Evolutionary conservation across 1,140 invertebrate species (phyloP), one percentile per base, ranked within the genome.

Genomic region (Leptopilina boulardi): DNA sequence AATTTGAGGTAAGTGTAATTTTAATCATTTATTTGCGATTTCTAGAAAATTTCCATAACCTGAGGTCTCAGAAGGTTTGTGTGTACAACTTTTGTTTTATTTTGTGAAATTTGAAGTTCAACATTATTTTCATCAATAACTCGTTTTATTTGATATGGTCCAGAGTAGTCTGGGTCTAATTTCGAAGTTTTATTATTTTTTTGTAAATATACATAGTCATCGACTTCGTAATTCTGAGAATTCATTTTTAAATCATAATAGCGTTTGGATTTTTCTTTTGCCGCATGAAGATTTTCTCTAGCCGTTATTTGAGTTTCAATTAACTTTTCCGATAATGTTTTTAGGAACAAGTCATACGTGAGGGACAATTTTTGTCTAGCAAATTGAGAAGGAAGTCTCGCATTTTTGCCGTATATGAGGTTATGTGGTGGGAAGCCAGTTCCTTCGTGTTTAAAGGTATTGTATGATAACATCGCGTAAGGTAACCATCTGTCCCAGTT

Each of bases 391-490:
- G 47, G 18, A 47, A 26, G 9, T 71, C 71, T 76, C 1, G 87
- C 76, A 77, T 83, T 76, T 19, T 74, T 34, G 38, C 83, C 86
- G 70, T 87, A 87, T 3, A 88, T 21, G 66, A 87, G 76, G 79
- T 86, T 74, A 75, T 83, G 71, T 30, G 83, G 85, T 15, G 77
- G 82, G 66, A 78, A 85, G 2, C 80, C 71, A 6, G 85, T 86
- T 3, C 79, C 73, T 19, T 75, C 66, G 76, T 87, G 85, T 6
- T 66, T 59, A 26, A 71, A 81, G 15, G 83, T 86, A 76, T 88
- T 90, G 77, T 88, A 91, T 38, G 82, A 83, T 70, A 89, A 90
- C 77, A 85, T 86, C 0, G 86, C 86, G 23, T 84, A 86, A 26
- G 82, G 70, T n/a, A n/a, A n/a, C n/a, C n/a, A n/a, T n/a, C n/a